Percentiles rank a stretch among this genome's conserved stretches.
phyloP scores from a whole-genome alignment of 2,113 vertebrate species.

The Limnothrissa miodon region DNA sequence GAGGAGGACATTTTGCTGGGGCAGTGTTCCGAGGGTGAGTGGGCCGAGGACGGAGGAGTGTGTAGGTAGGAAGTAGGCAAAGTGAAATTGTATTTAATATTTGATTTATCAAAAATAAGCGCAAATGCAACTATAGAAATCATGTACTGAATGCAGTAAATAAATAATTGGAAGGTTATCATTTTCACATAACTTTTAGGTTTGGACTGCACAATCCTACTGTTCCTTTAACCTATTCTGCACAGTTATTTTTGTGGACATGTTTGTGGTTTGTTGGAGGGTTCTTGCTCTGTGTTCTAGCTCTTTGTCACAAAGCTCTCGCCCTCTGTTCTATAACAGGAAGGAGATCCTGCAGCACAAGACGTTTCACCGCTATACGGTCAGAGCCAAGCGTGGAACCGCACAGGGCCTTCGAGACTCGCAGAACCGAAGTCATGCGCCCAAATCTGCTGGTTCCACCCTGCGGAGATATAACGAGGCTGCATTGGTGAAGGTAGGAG shows the following conservation, averaged over 20 bases:
- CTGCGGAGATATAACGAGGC: conserved; percentile 90
- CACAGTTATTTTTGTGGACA: no score
- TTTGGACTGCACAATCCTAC: no score
- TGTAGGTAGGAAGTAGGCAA: neutral
- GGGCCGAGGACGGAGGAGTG: neutral
- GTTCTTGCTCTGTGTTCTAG: neutral
- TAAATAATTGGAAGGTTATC: no score
- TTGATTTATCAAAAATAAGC: no score
- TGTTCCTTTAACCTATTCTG: no score
- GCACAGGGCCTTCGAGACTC: conserved; percentile 83
- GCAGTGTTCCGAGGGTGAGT: conserved; percentile 74
- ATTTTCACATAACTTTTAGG: no score
- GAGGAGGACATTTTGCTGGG: conserved; percentile 94
- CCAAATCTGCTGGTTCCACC: conserved; percentile 85
- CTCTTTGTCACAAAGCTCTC: neutral
- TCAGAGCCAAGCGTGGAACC: conserved; percentile 86
- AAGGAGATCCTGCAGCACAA: conserved; percentile 84
- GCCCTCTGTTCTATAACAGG: conserved; percentile 59
- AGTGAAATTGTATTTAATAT: no score
- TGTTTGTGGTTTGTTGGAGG: no score
- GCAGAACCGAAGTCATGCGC: conserved; percentile 71
- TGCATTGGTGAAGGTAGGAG: conserved; percentile 74
- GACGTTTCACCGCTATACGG: conserved; percentile 94
- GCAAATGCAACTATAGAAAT: no score
- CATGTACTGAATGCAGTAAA: neutral